These are phyloP conservation scores for Pseudochromis fuscus DNA, from an alignment of 2,797 vertebrate genomes.

Conservation along the genomic window DNA sequence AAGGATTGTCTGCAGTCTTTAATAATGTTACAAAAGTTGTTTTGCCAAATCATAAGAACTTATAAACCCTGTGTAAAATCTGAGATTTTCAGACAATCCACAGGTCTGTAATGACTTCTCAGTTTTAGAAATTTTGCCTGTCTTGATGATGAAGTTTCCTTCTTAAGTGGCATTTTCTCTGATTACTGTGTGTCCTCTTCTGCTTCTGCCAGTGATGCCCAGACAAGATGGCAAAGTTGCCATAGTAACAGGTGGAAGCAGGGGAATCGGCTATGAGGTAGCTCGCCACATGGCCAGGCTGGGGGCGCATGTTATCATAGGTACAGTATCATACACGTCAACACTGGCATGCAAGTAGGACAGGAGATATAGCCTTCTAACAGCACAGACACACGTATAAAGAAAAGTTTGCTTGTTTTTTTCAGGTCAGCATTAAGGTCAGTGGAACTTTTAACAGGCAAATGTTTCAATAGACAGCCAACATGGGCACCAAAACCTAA, in stretches of 20 bases:
- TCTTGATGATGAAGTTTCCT: constrained; percentile 44
- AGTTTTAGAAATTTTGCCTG: constrained; percentile 25
- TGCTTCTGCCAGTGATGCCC: constrained; percentile 85
- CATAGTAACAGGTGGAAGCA: constrained; percentile 91
- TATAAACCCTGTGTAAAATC: neutral
- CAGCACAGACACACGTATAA: neutral
- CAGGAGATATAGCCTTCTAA: neutral
- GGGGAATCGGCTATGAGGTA: constrained; percentile 91
- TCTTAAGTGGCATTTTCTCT: constrained; percentile 67
- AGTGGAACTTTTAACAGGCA: too few species aligned
- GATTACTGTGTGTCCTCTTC: constrained; percentile 77
- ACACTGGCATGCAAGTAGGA: constrained; percentile 32
- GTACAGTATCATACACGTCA: constrained; percentile 82
- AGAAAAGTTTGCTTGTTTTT: neutral
- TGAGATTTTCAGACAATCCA: constrained; percentile 4
- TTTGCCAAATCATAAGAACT: neutral
- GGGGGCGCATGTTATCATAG: constrained; percentile 91
- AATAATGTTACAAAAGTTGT: neutral
- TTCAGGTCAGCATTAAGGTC: too few species aligned
- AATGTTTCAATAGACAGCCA: too few species aligned
- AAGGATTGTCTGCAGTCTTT: neutral
- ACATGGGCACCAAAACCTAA: neutral
- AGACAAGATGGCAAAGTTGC: constrained; percentile 90
- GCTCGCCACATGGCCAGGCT: constrained; percentile 87
- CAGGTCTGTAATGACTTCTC: neutral